Conservation (phyloP, 2,888 invertebrate genomes). For the Nowickia ferox region DNA sequence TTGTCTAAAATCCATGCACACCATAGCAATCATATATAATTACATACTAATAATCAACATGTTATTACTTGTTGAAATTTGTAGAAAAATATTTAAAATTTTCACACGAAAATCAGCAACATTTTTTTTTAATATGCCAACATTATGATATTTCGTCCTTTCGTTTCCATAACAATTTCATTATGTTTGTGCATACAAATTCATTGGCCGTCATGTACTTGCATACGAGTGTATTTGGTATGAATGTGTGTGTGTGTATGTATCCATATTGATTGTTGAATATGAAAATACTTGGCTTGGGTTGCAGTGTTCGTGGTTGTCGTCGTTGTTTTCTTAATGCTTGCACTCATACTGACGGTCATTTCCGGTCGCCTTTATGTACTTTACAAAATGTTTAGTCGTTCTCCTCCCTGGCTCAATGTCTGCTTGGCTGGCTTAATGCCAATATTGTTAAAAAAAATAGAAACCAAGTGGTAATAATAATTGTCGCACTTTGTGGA, state of each 20-base stretch:
- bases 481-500: slow-evolving; percentile 67
- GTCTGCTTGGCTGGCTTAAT: slow-evolving; percentile 49
- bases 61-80: neutral
- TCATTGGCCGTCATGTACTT: neutral
- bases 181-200: slow-evolving; percentile 16
- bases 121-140: slow-evolving; percentile 48
- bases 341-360: slow-evolving; percentile 56
- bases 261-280: slow-evolving; percentile 9
- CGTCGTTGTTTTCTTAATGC: slow-evolving; percentile 64
- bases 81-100: slow-evolving; percentile 40
- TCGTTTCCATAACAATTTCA: slow-evolving; percentile 9
- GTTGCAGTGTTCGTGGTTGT: slow-evolving; percentile 38
- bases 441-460: slow-evolving; percentile 52
- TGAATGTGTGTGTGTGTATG: neutral
- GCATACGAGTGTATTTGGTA: neutral
- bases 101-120: slow-evolving; percentile 54
- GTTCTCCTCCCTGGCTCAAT: slow-evolving; percentile 35
- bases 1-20: slow-evolving; percentile 3
- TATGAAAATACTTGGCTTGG: neutral
- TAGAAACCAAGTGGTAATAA: slow-evolving; percentile 1
- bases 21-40: slow-evolving; percentile 11
- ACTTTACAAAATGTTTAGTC: slow-evolving; percentile 48
- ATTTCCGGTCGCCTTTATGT: slow-evolving; percentile 64
- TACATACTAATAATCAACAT: slow-evolving; percentile 9
- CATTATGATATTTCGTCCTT: slow-evolving; percentile 37